phyloP scores from a whole-genome alignment of 1,140 invertebrate genomes.

The Pinna nobilis region DNA sequence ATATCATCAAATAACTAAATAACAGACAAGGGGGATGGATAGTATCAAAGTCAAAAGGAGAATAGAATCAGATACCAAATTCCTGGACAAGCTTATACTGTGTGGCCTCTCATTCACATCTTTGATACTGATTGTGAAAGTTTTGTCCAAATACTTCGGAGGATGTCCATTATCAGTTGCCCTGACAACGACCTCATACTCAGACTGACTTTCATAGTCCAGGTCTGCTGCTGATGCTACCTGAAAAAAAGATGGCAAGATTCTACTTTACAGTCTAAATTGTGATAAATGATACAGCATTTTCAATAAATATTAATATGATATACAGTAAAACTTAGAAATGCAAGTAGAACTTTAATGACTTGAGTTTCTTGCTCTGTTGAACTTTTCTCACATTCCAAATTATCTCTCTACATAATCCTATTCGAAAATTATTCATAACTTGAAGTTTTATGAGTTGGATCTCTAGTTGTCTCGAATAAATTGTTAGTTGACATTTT shows the following conservation, averaged over 20 bases:
- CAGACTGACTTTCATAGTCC: conserved; percentile 43
- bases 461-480: no score
- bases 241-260: neutral
- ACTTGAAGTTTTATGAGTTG: no score
- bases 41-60: neutral
- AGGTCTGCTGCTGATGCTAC: conserved; percentile 41
- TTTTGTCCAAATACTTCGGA: conserved; percentile 28
- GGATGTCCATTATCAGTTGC: conserved; percentile 36
- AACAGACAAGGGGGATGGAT: neutral
- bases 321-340: no score
- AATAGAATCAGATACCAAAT: conserved; percentile 23
- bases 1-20: neutral
- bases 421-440: no score
- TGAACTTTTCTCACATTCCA: no score
- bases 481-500: no score
- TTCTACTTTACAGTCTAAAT: no score
- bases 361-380: no score
- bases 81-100: conserved; percentile 21
- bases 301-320: no score
- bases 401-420: no score
- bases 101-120: conserved; percentile 32
- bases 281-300: no score
- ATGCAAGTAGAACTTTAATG: no score
- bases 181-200: conserved; percentile 27
- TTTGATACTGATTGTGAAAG: conserved; percentile 23